Percentiles rank a stretch among this genome's conserved stretches.
Conservation (phyloP, 1,140 invertebrate genomes). For the Fopius arisanus region DNA sequence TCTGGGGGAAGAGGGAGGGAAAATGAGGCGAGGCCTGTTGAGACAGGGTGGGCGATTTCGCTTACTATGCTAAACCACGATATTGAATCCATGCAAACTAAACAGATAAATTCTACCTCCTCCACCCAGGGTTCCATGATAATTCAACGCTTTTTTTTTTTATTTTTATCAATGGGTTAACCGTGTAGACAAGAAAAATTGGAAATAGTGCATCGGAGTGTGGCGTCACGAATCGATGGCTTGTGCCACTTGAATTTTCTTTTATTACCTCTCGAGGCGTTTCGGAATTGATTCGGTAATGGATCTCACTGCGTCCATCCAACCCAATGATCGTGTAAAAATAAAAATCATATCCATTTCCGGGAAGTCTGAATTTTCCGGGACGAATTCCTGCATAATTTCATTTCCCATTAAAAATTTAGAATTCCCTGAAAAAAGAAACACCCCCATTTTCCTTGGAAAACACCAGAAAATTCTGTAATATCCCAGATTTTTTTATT, state of each 20-base stretch:
- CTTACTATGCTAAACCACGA: constrained; percentile 4
- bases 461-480: no score
- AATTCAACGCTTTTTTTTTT: no score
- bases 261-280: constrained; percentile 31
- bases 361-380: no score
- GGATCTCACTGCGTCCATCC: constrained; percentile 19
- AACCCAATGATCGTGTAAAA: not conserved
- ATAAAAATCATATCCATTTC: not conserved
- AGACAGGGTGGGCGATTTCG: not conserved
- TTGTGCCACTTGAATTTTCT: constrained; percentile 13
- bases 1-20: not conserved
- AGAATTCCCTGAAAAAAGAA: not conserved
- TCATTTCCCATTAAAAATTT: no score
- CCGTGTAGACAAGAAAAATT: not conserved
- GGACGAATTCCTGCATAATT: no score
- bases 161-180: no score
- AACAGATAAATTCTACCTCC: not conserved
- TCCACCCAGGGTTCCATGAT: no score
- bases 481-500: no score
- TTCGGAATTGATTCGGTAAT: constrained; percentile 31
- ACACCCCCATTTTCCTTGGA: no score
- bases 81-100: not conserved
- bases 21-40: not conserved
- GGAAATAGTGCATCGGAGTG: constrained; percentile 20
- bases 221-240: constrained; percentile 6